Evolutionary conservation across 2,113 vertebrate species (phyloP), one percentile per base, ranked within the genome.

Genomic region (Scytalopus superciliaris): DNA sequence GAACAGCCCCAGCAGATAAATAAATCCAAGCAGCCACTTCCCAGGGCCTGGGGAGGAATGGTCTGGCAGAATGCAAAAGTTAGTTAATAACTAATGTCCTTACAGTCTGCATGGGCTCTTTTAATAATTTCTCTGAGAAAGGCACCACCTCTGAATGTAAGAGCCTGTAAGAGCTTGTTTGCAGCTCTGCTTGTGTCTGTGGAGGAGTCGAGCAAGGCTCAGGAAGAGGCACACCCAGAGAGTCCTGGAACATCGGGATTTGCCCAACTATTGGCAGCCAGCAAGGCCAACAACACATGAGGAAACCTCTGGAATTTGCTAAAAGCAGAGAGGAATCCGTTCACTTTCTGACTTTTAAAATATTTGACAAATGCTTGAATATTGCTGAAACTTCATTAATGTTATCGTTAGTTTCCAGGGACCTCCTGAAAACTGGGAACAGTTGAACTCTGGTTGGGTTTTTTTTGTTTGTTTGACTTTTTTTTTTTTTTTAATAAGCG

Each of bases 321-420:
- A 0, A 7, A 18, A 25, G 31, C 63, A 35, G 23, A 47, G 19
- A 57, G 24, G 14, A 59, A 53, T 45, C 4, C 0, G 18, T 66
- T 31, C 22, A 2, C 68, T 70, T 76, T 21, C 19, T 22, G 1
- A 2, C 33, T 31, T 45, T 3, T 14, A 14, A 76, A 79, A n/a
- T 10, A 23, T 4, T 0, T 1, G 8, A 16, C 1, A 56, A 56
- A 49, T 9, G 8, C 49, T 55, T 30, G 23, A 28, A 37, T 72
- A 53, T 6, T 14, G 23, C 7, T 55, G 56, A 30, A 7, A 67
- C 19, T 50, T 89, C 22, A 3, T 33, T 27, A 5, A 6, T 3
- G 10, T 7, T 17, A 12, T 21, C 39, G 12, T 12, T 35, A 21
- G 7, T 13, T 91, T 44, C 53, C 56, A 79, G 33, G 63, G n/a